Percentiles rank a stretch among this genome's conserved stretches.
These are phyloP conservation scores for Rhopalosiphum nymphaeae DNA, from an alignment of 2,888 invertebrate species.

Conservation along the genomic window DNA sequence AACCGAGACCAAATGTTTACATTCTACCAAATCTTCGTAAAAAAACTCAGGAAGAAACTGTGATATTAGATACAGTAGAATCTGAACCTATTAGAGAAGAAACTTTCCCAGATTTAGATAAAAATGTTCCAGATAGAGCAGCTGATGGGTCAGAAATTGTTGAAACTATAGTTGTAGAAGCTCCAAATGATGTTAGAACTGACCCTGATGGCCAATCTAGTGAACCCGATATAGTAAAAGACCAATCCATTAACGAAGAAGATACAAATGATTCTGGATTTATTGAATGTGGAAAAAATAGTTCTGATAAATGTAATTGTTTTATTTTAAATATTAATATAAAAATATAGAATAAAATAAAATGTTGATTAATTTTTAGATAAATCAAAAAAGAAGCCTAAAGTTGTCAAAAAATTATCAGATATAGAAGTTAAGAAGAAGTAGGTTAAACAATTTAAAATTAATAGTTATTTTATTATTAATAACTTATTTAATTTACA, in stretches of 20 bases:
- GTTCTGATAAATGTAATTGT: slow-evolving; percentile 23
- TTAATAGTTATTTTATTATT: background rate
- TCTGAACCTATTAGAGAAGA: background rate
- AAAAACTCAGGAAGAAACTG: slow-evolving; percentile 3
- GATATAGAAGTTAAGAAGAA: slow-evolving; percentile 56
- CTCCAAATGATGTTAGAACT: slow-evolving; percentile 50
- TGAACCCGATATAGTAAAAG: slow-evolving; percentile 45
- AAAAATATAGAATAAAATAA: background rate
- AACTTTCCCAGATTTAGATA: background rate
- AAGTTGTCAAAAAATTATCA: slow-evolving; percentile 44
- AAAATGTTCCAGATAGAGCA: slow-evolving; percentile 37
- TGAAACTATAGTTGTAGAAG: slow-evolving; percentile 44
- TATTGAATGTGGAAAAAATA: slow-evolving; percentile 55
- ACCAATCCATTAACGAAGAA: background rate
- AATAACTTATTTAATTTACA: slow-evolving; percentile 1
- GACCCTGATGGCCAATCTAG: slow-evolving; percentile 58
- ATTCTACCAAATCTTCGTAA: slow-evolving; percentile 60
- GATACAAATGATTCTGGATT: slow-evolving; percentile 56
- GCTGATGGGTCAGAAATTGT: slow-evolving; percentile 55
- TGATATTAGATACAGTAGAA: background rate
- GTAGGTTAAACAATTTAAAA: background rate
- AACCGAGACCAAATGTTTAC: slow-evolving; percentile 54
- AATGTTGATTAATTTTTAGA: background rate
- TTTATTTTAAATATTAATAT: background rate
- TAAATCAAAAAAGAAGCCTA: slow-evolving; percentile 57